phyloP scores from a whole-genome alignment of 1,140 invertebrate genomes.

The Nephotettix cincticeps region DNA sequence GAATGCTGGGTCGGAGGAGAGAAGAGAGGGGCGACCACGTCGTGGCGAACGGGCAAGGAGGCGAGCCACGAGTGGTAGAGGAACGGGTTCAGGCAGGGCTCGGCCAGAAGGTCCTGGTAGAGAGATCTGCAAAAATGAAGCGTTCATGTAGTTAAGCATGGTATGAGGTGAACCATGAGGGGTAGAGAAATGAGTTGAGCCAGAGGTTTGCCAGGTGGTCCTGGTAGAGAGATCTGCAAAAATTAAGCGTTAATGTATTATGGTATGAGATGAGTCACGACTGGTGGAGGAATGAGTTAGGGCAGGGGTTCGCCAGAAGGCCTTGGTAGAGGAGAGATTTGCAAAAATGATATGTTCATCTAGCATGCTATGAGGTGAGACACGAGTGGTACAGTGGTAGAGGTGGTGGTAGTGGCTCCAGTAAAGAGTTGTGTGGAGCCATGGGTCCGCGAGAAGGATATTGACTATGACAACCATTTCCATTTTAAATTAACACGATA shows the following conservation, averaged over 20 bases:
- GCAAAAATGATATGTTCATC: not conserved
- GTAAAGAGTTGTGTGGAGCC: no score
- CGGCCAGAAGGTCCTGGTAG: not conserved
- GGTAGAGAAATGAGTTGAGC: conserved; percentile 29
- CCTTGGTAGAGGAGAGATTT: not conserved
- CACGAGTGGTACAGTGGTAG: no score
- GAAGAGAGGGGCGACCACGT: conserved; percentile 20
- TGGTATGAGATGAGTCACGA: conserved; percentile 31
- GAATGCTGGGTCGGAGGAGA: conserved; percentile 25
- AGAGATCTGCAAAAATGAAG: not conserved
- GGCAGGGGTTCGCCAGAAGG: not conserved
- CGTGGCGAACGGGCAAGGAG: conserved; percentile 27
- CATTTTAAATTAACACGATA: no score
- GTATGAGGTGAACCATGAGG: conserved; percentile 32
- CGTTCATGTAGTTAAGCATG: conserved; percentile 9
- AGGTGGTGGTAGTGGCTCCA: no score
- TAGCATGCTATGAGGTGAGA: no score
- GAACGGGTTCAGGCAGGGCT: conserved; percentile 24
- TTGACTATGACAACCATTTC: no score
- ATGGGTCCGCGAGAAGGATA: no score
- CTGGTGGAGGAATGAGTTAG: conserved; percentile 29
- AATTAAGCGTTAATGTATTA: conserved; percentile 22
- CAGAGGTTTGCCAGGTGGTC: not conserved
- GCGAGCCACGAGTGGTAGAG: conserved; percentile 33
- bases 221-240: not conserved